Conservation (phyloP, 2,113 vertebrate species). For the Calyptomena viridis region DNA sequence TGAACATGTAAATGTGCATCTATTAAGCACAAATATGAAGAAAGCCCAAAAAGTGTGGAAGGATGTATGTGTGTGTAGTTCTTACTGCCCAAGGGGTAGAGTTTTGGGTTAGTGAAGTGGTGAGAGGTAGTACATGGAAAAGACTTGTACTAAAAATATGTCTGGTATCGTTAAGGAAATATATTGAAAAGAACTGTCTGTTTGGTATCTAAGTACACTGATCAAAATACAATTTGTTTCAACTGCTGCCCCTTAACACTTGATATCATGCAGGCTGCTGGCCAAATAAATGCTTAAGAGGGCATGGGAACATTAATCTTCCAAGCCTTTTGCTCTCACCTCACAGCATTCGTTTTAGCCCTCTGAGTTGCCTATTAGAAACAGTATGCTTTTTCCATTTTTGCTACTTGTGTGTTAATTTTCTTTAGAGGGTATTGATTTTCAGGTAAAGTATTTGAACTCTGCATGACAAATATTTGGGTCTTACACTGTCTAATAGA, state of each 20-base stretch:
- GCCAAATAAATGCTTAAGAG: constrained; percentile 42
- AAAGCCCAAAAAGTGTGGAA: background rate
- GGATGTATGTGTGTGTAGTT: background rate
- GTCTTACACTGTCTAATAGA: background rate
- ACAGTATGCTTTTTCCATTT: background rate
- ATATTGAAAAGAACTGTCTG: background rate
- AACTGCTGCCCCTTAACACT: constrained; percentile 12
- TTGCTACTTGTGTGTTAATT: background rate
- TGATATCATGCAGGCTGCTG: constrained; percentile 13
- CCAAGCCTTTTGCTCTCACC: background rate
- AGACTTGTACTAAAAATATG: background rate
- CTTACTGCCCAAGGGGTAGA: background rate
- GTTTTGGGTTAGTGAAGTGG: background rate
- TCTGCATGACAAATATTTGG: background rate
- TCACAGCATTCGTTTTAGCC: background rate
- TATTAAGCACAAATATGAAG: background rate
- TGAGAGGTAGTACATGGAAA: background rate
- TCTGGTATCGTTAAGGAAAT: background rate
- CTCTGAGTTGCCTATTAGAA: background rate
- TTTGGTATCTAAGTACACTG: background rate
- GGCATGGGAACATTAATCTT: background rate
- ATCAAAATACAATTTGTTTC: constrained; percentile 26
- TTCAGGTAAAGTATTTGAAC: background rate
- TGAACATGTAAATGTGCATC: background rate
- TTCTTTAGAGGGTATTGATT: background rate